Evolutionary conservation across 2,888 invertebrate species (phyloP).

Genomic region (Stratiomys singularior): DNA sequence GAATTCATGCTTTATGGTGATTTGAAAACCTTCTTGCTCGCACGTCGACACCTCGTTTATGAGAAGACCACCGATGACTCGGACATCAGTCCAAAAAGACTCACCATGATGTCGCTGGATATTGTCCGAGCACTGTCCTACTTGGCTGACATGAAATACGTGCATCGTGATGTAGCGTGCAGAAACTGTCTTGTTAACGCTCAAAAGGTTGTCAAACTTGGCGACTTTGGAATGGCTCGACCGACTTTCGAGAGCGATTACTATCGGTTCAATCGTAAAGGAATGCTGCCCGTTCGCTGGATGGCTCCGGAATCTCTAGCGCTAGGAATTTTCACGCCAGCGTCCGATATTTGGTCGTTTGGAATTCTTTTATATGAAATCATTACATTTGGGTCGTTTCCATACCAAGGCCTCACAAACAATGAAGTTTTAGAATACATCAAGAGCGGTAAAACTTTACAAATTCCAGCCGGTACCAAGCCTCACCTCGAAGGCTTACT

Average conservation of each 20-base stretch:
- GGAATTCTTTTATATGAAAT: conserved; percentile 89
- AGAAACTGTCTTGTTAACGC: conserved; percentile 84
- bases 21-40: conserved; percentile 86
- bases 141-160: conserved; percentile 84
- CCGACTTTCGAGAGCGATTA: conserved; percentile 89
- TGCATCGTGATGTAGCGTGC: conserved; percentile 87
- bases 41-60: conserved; percentile 83
- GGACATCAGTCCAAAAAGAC: conserved; percentile 79
- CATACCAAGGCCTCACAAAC: conserved; percentile 88
- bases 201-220: conserved; percentile 77
- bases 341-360: conserved; percentile 91
- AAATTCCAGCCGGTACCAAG: conserved; percentile 80
- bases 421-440: conserved; percentile 85
- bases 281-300: conserved; percentile 91
- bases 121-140: conserved; percentile 87
- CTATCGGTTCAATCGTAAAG: conserved; percentile 87
- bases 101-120: conserved; percentile 89
- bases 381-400: conserved; percentile 90
- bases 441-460: conserved; percentile 78
- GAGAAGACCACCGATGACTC: conserved; percentile 72
- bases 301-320: conserved; percentile 91
- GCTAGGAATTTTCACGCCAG: conserved; percentile 84
- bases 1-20: conserved; percentile 95
- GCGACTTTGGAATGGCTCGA: conserved; percentile 93
- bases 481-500: conserved; percentile 85